Percentiles rank a stretch among this genome's conserved stretches.
phyloP scores from a whole-genome alignment of 2,888 invertebrate genomes.

The Druceiella hillmani region DNA sequence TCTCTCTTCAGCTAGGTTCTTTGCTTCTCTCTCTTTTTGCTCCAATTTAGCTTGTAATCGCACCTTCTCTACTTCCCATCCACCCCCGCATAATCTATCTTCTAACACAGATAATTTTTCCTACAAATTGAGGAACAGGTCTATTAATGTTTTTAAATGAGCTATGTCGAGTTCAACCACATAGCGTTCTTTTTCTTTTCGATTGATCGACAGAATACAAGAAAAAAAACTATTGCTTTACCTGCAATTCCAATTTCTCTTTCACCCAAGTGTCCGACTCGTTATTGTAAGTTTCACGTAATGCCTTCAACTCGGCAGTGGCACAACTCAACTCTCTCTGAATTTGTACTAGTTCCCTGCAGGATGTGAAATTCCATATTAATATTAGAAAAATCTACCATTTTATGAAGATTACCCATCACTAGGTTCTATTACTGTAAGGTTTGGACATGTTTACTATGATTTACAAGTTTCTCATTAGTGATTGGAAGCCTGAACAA shows the following conservation, averaged over 20 bases:
- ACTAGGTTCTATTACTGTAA: too few species aligned
- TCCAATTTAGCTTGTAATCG: conserved; percentile 65
- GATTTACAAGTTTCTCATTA: too few species aligned
- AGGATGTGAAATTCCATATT: conserved; percentile 20
- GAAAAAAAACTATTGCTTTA: conserved; percentile 28
- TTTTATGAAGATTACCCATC: too few species aligned
- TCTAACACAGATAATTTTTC: conserved; percentile 42
- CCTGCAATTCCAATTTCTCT: conserved; percentile 66
- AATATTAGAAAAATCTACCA: background rate
- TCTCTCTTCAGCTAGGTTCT: conserved; percentile 61
- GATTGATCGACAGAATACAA: background rate
- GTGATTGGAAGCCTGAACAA: too few species aligned
- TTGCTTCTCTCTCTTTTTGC: conserved; percentile 70
- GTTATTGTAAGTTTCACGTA: conserved; percentile 57
- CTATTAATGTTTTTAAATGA: conserved; percentile 7
- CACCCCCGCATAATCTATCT: conserved; percentile 48
- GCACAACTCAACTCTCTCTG: conserved; percentile 58
- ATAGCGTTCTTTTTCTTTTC: background rate
- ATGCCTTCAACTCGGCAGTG: conserved; percentile 58
- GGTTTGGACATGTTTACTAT: too few species aligned
- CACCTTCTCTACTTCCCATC: conserved; percentile 61
- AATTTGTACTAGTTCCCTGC: conserved; percentile 55
- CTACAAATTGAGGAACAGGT: too few species aligned
- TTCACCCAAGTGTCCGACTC: conserved; percentile 67
- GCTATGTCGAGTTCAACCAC: background rate